Evolutionary conservation across 2,888 invertebrate species (phyloP).

Genomic region (Dynastes maya): DNA sequence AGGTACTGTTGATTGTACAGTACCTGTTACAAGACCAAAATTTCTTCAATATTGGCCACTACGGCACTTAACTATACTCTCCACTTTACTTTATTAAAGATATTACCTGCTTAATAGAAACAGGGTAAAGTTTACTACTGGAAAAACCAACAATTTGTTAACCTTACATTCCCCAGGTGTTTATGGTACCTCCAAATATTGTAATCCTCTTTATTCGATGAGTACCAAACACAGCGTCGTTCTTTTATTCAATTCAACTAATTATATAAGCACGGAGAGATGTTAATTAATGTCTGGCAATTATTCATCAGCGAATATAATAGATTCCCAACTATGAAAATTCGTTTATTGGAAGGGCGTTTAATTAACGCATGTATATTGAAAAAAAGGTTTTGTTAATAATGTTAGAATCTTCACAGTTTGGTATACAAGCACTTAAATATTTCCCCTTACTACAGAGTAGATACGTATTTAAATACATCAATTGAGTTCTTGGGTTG

Average conservation of each 20-base stretch:
- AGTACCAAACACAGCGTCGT: not conserved
- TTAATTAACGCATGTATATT: no score
- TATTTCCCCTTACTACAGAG: no score
- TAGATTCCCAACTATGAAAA: not conserved
- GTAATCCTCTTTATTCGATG: not conserved
- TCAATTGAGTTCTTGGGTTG: no score
- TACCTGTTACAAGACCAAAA: not conserved
- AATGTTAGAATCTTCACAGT: no score
- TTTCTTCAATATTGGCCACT: not conserved
- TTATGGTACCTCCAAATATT: not conserved
- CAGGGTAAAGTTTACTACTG: not conserved
- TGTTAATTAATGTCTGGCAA: constrained; percentile 7
- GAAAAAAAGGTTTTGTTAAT: no score
- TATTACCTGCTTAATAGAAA: not conserved
- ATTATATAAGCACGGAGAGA: not conserved
- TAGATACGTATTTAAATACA: no score
- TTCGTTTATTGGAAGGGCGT: not conserved
- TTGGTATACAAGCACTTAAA: no score
- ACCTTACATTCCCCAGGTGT: not conserved
- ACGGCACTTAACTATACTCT: not conserved
- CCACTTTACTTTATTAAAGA: not conserved
- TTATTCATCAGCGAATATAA: constrained; percentile 12
- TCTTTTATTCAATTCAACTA: not conserved
- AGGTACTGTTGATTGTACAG: no score
- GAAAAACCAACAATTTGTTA: not conserved